phyloP scores from a whole-genome alignment of 2,113 vertebrate species.

The Myrmecophaga tridactyla region DNA sequence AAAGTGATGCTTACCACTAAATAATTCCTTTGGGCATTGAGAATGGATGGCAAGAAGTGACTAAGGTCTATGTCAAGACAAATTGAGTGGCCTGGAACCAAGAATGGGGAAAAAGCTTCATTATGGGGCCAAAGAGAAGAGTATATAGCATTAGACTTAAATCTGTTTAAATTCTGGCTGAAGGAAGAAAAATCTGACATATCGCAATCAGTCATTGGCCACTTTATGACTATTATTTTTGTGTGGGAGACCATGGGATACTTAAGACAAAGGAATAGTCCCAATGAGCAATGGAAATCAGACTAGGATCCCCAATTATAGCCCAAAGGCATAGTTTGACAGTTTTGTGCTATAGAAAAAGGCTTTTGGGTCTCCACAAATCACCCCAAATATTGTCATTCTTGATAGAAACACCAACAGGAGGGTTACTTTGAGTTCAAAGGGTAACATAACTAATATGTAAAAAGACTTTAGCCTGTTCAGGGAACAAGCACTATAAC shows the following conservation, averaged over 20 bases:
- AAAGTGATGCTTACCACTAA: neutral
- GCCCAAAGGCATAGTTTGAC: neutral
- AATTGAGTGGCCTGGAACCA: neutral
- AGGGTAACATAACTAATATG: neutral
- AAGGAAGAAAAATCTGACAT: neutral
- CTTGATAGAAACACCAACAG: neutral
- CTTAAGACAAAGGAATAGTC: slow-evolving; percentile 15
- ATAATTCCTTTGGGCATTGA: neutral
- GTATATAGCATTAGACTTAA: neutral
- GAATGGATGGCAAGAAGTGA: neutral
- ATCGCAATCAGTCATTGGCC: neutral
- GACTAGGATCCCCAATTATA: neutral
- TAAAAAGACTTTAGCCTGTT: slow-evolving; percentile 10
- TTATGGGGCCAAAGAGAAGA: neutral
- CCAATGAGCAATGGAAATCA: neutral
- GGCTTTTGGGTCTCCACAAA: neutral
- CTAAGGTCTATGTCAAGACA: neutral
- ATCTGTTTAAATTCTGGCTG: neutral
- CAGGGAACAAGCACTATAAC: neutral
- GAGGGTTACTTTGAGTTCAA: slow-evolving; percentile 13
- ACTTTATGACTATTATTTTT: slow-evolving; percentile 11
- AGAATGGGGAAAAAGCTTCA: neutral
- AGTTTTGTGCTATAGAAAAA: slow-evolving; percentile 11
- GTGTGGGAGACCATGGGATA: neutral
- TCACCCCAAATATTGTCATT: neutral